phyloP scores from a whole-genome alignment of 2,888 invertebrate species.

The Lasius platythorax region DNA sequence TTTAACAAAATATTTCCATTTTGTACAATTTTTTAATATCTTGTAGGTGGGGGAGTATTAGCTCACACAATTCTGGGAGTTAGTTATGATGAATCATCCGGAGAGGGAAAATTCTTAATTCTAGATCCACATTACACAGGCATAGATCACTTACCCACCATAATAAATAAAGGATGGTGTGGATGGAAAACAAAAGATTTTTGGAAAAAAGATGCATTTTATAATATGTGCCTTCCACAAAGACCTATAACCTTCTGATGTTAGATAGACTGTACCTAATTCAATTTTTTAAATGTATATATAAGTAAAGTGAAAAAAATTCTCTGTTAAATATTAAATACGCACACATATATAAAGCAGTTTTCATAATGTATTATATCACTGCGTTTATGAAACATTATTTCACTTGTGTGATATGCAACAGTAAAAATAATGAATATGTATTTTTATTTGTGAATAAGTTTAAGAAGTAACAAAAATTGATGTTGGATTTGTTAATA shows the following conservation, averaged over 20 bases:
- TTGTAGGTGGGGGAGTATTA: constrained; percentile 96
- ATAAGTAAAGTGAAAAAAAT: constrained; percentile 5
- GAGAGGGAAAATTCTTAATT: constrained; percentile 96
- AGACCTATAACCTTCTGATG: constrained; percentile 85
- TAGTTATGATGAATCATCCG: constrained; percentile 93
- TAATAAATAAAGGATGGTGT: constrained; percentile 97
- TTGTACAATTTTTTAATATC: background rate
- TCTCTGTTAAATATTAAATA: background rate
- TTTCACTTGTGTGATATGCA: background rate
- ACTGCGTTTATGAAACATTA: background rate
- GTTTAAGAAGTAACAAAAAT: background rate
- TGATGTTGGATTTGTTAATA: background rate
- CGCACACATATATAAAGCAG: background rate
- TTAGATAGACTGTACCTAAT: constrained; percentile 13
- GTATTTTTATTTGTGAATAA: background rate
- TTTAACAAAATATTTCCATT: constrained; percentile 21
- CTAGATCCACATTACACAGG: constrained; percentile 99
- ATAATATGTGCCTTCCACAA: constrained; percentile 98
- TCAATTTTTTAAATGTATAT: constrained; percentile 27
- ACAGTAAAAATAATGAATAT: constrained; percentile 11
- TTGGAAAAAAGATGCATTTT: constrained; percentile 98
- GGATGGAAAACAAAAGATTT: constrained; percentile 98
- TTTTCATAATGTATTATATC: background rate
- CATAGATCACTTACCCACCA: constrained; percentile 91
- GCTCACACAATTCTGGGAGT: constrained; percentile 99